Evolutionary conservation across 2,797 vertebrate species (phyloP), one percentile per base, ranked within the genome.

Genomic region (Phataginus tetradactyla): DNA sequence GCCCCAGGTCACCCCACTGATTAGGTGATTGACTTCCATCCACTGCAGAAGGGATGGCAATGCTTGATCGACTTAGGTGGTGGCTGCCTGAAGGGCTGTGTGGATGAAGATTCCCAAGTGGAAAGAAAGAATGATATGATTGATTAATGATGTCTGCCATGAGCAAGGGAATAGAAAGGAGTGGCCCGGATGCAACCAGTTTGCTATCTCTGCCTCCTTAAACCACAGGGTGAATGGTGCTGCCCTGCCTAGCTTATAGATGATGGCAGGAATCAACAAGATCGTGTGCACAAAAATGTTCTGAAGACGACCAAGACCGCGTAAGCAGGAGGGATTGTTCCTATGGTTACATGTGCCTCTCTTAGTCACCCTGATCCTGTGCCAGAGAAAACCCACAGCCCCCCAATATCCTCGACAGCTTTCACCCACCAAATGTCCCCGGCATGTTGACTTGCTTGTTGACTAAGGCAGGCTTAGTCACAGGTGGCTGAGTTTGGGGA

Each of bases 391-490:
- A 78, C 75, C 79, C 68, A 75, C 85, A 51, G 90, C 90, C 94
- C 96, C 89, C 88, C 89, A 49, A 77, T 37, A 86, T 83, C 87
- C 94, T 94, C 27, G 29, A 95, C 81, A 95, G 91, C 87, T 80
- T 90, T 88, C 83, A n/a, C 85, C 3, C 77, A 4, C 72, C 91
- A 57, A 72, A 66, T 90, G 91, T 90, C 25, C 89, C 18, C 0
- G 45, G 94, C 42, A 59, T 80, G 23, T 80, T 90, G 90, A 72
- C 96, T 97, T 71, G 4, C 94, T 92, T 20, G 95, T 97, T 97
- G 77, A 96, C 85, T 94, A 92, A 97, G 87, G 85, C 92, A 53
- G 95, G 93, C 96, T 98, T 93, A 97, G 95, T 98, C 98, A 98
- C 97, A 97, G 97, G 97, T 97, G 97, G 96, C 94, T 90, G 96